phyloP scores from a whole-genome alignment of 2,113 vertebrate genomes.

The Varanus komodoensis region DNA sequence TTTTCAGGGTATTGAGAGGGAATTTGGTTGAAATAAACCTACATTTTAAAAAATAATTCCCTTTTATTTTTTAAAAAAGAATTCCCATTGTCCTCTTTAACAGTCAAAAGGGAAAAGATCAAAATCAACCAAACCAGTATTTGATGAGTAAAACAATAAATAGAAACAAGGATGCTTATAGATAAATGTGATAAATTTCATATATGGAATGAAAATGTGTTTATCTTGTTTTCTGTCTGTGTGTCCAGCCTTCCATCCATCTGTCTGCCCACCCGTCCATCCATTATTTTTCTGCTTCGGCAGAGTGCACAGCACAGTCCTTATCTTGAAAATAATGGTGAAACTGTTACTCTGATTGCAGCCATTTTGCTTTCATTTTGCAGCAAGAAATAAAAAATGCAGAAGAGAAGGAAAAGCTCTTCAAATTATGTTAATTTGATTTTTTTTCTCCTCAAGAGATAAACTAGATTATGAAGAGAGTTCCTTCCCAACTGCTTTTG shows the following conservation, averaged over 20 bases:
- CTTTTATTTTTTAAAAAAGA: not conserved
- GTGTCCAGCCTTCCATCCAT: not conserved
- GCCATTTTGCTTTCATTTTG: not conserved
- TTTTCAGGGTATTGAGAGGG: fast-evolving
- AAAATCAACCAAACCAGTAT: not conserved
- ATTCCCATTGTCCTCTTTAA: not conserved
- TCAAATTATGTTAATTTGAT: not conserved
- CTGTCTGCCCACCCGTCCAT: not conserved
- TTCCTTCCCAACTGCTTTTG: too few relatives aligned
- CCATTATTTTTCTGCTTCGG: not conserved
- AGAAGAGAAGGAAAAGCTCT: not conserved
- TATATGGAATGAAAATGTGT: not conserved
- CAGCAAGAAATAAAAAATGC: not conserved
- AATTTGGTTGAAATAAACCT: not conserved
- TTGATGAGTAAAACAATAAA: not conserved
- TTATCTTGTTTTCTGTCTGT: not conserved
- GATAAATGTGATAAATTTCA: not conserved
- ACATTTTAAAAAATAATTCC: not conserved
- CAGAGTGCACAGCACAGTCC: not conserved
- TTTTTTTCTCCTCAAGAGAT: not conserved
- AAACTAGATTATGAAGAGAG: too few relatives aligned
- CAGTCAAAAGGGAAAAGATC: not conserved
- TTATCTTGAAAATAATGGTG: not conserved
- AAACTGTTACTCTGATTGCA: not conserved
- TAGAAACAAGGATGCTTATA: not conserved